These are phyloP conservation scores for Potamarius usumacintae DNA, from an alignment of 2,113 vertebrate genomes.

Conservation along the genomic window DNA sequence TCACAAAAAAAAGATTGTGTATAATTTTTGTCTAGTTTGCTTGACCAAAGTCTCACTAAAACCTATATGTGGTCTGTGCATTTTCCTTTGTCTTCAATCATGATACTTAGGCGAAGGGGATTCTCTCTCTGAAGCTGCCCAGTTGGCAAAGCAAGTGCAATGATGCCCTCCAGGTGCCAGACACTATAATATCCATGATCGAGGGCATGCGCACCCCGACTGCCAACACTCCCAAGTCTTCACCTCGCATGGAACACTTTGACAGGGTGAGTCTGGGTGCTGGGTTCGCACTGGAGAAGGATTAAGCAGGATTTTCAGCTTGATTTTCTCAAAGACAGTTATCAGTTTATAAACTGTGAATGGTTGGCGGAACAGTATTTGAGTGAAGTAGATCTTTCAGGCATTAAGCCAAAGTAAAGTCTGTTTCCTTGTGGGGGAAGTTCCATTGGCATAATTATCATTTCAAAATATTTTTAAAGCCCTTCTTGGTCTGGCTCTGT, in stretches of 20 bases:
- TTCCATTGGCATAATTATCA: background rate
- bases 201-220: slow-evolving; percentile 77
- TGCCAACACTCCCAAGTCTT: slow-evolving; percentile 78
- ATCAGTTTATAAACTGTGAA: background rate
- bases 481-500: background rate
- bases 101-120: slow-evolving; percentile 80
- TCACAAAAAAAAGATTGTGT: background rate
- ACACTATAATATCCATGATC: slow-evolving; percentile 84
- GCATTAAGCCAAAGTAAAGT: background rate
- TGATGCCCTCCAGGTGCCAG: slow-evolving; percentile 87
- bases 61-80: background rate
- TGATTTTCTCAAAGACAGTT: background rate
- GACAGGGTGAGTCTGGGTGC: slow-evolving; percentile 71
- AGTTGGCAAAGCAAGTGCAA: slow-evolving; percentile 90
- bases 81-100: background rate
- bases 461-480: background rate
- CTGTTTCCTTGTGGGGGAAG: background rate
- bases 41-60: background rate
- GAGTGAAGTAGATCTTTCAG: background rate
- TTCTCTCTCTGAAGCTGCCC: slow-evolving; percentile 81
- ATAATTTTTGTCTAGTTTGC: no score
- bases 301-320: slow-evolving; percentile 8
- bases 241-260: slow-evolving; percentile 74
- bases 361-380: background rate
- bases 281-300: background rate